phyloP scores from a whole-genome alignment of 2,113 vertebrate genomes.

The Ceratotherium simum region DNA sequence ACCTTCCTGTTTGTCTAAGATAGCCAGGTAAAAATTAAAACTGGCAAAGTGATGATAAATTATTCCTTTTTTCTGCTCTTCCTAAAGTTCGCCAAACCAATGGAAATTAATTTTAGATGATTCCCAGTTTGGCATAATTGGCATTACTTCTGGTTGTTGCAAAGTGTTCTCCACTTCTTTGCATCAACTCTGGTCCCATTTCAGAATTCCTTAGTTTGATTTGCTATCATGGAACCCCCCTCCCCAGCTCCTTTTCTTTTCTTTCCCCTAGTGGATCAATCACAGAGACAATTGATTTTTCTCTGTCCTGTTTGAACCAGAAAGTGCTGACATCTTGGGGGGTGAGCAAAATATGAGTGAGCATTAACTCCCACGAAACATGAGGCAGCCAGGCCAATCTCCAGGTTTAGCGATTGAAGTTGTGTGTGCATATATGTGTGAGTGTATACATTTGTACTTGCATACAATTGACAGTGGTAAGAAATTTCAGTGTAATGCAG shows the following conservation, averaged over 20 bases:
- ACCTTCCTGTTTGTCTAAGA: constrained; percentile 38
- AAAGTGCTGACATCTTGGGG: background rate
- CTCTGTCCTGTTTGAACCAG: constrained; percentile 42
- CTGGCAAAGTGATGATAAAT: constrained; percentile 70
- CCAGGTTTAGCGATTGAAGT: background rate
- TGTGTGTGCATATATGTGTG: too few relatives aligned
- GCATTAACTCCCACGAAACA: background rate
- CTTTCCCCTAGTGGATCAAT: background rate
- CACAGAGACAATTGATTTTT: constrained; percentile 49
- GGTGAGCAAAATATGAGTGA: background rate
- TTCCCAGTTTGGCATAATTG: constrained; percentile 68
- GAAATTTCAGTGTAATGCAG: background rate
- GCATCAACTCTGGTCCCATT: background rate
- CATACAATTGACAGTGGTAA: too few relatives aligned
- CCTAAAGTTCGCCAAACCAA: constrained; percentile 76
- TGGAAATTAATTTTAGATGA: constrained; percentile 79
- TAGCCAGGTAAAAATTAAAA: constrained; percentile 42
- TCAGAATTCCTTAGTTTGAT: constrained; percentile 46
- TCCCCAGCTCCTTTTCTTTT: background rate
- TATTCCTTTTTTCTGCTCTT: constrained; percentile 62
- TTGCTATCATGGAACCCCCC: background rate
- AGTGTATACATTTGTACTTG: background rate
- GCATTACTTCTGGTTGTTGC: constrained; percentile 60
- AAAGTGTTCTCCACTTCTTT: constrained; percentile 3
- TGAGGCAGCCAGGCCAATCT: background rate